Base-by-base conservation (phyloP, 2,797 vertebrate genomes). In the Pipistrellus kuhlii region DNA sequence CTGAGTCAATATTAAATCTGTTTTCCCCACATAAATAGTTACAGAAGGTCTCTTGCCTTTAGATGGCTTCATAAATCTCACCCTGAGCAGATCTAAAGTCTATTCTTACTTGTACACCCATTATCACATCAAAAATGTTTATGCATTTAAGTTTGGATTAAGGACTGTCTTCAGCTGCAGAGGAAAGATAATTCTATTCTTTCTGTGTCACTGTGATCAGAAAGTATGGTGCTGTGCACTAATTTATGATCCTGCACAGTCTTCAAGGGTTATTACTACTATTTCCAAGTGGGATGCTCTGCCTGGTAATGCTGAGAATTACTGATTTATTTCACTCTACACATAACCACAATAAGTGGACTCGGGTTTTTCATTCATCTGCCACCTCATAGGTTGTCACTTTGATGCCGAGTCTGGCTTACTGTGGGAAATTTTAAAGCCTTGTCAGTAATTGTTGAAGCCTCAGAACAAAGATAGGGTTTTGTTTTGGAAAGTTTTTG, bases 401-500 rank as follows among this genome's bases (percentile, higher is more conserved):
- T 76, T 90, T 80, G 51, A 77, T 53, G 14, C 17, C 2, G 5
- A 4, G 0, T 71, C 68, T 82, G 35, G 20, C 62, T 23, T 68
- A 11, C 64, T 84, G 25, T 38, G 51, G 20, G 71, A 73, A 53
- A 86, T 88, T 88, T 92, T 82, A 94, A 82, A 69, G 51, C 53
- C 35, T 75, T 90, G 94, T 85, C 51, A 32, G 23, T 85, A 38
- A 30, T 44, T 32, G 25, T 66, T 41, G 27, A 81, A 76, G 69
- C 27, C 80, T 95, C 84, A 35, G 41, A 55, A 94, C 57, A 78
- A n/a, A 73, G 76, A 81, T 27, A 82, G 71, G 62, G 27, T 10
- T 83, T 57, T 90, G 23, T 93, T 93, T 78, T 21, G 21, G 21
- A 90, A 88, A 84, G 80, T 73, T 94, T 80, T 80, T 76, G 66